These are phyloP conservation scores for Mionectes olivaceus DNA, from an alignment of 2,797 vertebrate species.

Conservation along the genomic window DNA sequence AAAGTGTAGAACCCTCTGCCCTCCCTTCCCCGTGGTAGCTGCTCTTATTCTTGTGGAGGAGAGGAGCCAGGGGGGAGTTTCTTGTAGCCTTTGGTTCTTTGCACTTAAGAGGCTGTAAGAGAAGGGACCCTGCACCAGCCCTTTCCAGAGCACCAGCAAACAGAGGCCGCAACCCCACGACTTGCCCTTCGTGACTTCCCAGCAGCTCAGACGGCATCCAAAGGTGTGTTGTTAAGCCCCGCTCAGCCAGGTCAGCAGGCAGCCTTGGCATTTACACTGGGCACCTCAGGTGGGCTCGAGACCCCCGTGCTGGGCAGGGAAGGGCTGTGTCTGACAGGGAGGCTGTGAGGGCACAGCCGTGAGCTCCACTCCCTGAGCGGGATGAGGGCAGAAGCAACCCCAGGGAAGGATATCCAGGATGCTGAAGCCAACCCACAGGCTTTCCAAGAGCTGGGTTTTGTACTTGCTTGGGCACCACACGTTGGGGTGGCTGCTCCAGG, in stretches of 20 bases:
- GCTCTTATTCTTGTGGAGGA: background rate
- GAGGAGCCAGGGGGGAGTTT: background rate
- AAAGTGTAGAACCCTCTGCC: background rate
- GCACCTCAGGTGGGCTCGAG: fast-evolving
- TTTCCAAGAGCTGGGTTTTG: background rate
- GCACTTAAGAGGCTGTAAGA: background rate
- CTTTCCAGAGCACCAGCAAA: conserved; percentile 52
- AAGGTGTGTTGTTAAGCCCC: background rate
- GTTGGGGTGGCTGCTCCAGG: background rate
- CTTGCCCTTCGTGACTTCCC: background rate
- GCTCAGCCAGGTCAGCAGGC: background rate
- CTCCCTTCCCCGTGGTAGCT: background rate
- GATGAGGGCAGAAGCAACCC: background rate
- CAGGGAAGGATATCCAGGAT: background rate
- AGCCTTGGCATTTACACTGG: background rate
- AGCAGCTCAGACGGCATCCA: background rate
- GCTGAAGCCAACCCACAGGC: background rate
- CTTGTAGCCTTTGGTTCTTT: conserved; percentile 22
- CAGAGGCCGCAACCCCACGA: fast-evolving
- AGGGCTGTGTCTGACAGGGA: background rate
- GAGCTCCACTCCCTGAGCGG: background rate
- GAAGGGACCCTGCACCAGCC: conserved; percentile 11
- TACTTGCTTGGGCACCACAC: background rate
- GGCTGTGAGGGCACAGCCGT: fast-evolving
- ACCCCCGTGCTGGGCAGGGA: background rate